These are phyloP conservation scores for Petrocephalus microphthalmus DNA, from an alignment of 2,113 vertebrate species.

Conservation along the genomic window DNA sequence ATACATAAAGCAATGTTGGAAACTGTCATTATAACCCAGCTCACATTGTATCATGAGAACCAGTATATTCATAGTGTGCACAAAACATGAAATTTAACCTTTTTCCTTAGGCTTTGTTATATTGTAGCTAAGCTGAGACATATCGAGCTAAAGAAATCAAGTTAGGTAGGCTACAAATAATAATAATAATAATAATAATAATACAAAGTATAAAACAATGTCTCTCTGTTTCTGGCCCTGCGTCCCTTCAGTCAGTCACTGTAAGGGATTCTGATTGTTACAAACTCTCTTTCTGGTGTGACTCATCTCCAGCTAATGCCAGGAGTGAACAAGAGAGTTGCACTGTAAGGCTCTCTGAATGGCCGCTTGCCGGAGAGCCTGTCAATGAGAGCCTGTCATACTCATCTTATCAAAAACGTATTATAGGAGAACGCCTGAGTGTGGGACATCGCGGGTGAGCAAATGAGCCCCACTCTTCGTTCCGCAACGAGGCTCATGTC, in stretches of 20 bases:
- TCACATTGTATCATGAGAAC: neutral
- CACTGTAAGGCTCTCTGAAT: neutral
- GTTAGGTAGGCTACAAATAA: neutral
- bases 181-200: no score
- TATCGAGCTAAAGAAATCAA: neutral
- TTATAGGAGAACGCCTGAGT: neutral
- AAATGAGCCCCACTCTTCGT: neutral
- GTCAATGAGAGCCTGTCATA: neutral
- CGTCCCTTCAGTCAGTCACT: neutral
- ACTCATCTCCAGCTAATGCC: neutral
- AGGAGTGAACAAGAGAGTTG: neutral
- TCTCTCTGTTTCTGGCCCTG: neutral
- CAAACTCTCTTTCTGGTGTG: neutral
- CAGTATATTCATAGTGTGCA: neutral
- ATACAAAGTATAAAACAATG: neutral
- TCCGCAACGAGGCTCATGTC: neutral
- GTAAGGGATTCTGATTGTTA: neutral
- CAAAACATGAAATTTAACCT: neutral
- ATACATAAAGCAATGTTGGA: neutral
- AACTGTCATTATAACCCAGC: neutral
- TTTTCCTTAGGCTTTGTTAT: neutral
- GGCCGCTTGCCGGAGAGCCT: neutral
- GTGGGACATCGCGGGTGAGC: neutral
- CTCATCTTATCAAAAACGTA: neutral
- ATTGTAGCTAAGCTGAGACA: neutral